Percentiles rank a stretch among this genome's conserved stretches.
phyloP scores from a whole-genome alignment of 2,888 invertebrate genomes.

The Cinara cedri region DNA sequence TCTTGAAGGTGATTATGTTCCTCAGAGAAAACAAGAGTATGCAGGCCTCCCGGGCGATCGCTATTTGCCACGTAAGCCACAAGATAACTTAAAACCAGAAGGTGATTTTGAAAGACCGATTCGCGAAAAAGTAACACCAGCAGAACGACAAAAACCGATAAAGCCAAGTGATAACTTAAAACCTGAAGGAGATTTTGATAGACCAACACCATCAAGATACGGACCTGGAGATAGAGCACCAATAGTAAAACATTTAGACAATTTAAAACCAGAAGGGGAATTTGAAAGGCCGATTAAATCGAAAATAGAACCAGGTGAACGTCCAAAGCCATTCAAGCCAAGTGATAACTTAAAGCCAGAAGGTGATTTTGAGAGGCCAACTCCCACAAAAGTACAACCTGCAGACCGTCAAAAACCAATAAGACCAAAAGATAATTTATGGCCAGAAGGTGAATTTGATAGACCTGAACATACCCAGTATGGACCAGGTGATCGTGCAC shows the following conservation, averaged over 20 bases:
- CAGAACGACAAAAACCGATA: constrained; percentile 64
- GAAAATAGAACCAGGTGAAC: constrained; percentile 62
- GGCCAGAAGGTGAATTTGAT: constrained; percentile 66
- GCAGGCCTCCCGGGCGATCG: constrained; percentile 62
- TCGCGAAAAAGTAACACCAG: constrained; percentile 64
- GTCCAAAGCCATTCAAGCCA: constrained; percentile 65
- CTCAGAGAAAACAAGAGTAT: constrained; percentile 66
- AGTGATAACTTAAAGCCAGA: constrained; percentile 66
- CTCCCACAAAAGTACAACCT: constrained; percentile 62
- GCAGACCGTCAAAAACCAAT: constrained; percentile 65
- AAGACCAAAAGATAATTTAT: constrained; percentile 63
- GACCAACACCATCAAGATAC: constrained; percentile 65
- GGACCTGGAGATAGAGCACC: constrained; percentile 66
- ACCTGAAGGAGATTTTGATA: constrained; percentile 65
- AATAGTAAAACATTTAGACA: constrained; percentile 64
- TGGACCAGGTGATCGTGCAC: constrained; percentile 66
- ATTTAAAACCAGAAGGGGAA: constrained; percentile 64
- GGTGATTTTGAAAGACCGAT: constrained; percentile 66
- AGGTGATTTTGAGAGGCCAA: constrained; percentile 64
- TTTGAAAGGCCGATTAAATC: constrained; percentile 61
- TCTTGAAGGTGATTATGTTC: constrained; percentile 72
- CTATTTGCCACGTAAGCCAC: constrained; percentile 60
- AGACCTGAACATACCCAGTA: constrained; percentile 60
- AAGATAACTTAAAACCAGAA: constrained; percentile 63
- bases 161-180: constrained; percentile 63